These are phyloP conservation scores for Villa cingulata DNA, from an alignment of 2,888 invertebrate species.

Conservation along the genomic window DNA sequence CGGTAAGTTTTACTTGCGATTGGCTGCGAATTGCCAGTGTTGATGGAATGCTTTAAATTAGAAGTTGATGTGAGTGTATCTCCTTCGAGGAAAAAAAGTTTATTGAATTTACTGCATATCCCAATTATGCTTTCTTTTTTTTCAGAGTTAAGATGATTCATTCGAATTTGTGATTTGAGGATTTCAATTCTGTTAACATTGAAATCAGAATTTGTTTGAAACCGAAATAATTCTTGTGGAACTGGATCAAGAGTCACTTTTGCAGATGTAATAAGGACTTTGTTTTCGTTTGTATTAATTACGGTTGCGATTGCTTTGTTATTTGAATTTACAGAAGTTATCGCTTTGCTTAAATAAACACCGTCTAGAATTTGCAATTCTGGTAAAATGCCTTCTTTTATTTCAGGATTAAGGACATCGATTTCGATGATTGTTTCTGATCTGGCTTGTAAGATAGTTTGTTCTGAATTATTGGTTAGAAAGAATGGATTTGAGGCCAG, in stretches of 20 bases:
- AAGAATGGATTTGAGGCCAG: no score
- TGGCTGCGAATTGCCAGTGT: conserved; percentile 3
- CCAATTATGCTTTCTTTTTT: conserved; percentile 2
- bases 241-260: neutral
- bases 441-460: neutral
- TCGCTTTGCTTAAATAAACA: neutral
- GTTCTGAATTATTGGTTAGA: no score
- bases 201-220: neutral
- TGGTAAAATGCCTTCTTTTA: neutral
- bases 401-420: neutral
- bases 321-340: neutral
- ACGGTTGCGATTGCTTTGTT: neutral
- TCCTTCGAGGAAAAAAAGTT: conserved; percentile 6
- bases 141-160: conserved; percentile 18
- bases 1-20: conserved; percentile 5
- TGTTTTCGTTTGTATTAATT: neutral
- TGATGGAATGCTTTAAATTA: conserved; percentile 3
- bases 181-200: neutral
- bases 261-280: neutral
- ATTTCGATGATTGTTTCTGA: neutral
- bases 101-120: conserved; percentile 6
- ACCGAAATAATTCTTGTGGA: neutral
- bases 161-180: conserved; percentile 3
- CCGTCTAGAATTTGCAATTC: neutral
- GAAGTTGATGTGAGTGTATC: conserved; percentile 5